Conservation (phyloP, 35 echinoderm and acorn worm genomes). For the Ophioderma brevispina region DNA sequence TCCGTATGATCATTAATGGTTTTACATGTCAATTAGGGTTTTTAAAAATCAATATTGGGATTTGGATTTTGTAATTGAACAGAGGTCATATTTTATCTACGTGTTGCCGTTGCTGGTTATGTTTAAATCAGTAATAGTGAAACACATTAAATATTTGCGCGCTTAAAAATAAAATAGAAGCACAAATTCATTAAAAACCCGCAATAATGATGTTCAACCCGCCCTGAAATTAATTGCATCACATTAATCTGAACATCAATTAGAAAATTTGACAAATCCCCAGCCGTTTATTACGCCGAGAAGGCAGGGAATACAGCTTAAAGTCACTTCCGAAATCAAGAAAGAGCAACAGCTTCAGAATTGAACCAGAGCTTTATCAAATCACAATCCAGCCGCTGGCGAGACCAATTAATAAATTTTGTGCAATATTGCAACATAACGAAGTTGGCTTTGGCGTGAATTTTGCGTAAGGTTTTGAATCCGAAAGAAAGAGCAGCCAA, state of each 20-base stretch:
- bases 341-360: neutral
- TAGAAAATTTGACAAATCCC: neutral
- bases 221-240: neutral
- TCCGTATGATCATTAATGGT: too few relatives aligned
- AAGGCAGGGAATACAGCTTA: neutral
- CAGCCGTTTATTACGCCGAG: neutral
- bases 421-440: neutral
- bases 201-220: too few relatives aligned
- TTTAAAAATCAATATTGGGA: too few relatives aligned
- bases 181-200: too few relatives aligned
- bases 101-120: too few relatives aligned
- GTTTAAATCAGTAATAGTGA: too few relatives aligned
- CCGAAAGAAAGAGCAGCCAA: neutral
- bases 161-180: too few relatives aligned
- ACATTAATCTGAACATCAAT: constrained; percentile 1
- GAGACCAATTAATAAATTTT: neutral
- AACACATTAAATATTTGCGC: too few relatives aligned
- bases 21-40: too few relatives aligned
- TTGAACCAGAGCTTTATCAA: neutral
- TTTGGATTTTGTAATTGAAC: too few relatives aligned
- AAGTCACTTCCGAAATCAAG: constrained; percentile 4
- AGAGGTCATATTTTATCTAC: too few relatives aligned
- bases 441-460: neutral
- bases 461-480: neutral
- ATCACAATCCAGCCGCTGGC: neutral